These are phyloP conservation scores for Sympetrum striolatum DNA, from an alignment of 2,888 invertebrate genomes.

Conservation along the genomic window DNA sequence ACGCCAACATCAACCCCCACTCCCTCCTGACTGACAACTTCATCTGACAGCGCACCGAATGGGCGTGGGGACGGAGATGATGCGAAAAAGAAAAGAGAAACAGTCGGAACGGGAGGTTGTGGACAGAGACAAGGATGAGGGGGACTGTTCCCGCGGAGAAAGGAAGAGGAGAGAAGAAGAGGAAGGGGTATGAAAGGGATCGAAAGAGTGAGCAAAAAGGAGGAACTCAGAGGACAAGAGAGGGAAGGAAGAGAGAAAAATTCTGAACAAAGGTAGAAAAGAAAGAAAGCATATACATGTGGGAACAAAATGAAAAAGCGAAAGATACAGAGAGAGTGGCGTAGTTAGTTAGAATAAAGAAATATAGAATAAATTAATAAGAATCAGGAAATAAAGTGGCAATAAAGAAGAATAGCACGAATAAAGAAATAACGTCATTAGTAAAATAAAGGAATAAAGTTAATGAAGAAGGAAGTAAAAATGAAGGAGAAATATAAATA, in stretches of 20 bases:
- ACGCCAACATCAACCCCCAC: background rate
- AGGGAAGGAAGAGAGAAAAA: background rate
- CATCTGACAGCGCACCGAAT: background rate
- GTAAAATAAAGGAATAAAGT: too few relatives aligned
- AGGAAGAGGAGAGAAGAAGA: background rate
- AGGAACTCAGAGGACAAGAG: background rate
- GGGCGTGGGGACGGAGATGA: background rate
- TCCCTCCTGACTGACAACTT: background rate
- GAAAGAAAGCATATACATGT: background rate
- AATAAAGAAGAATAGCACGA: too few relatives aligned
- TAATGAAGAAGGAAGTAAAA: too few relatives aligned
- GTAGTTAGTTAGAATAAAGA: too few relatives aligned
- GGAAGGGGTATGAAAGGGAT: background rate
- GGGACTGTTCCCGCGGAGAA: background rate
- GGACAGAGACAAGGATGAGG: background rate
- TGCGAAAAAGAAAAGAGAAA: background rate
- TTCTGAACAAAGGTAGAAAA: background rate
- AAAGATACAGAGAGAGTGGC: too few relatives aligned
- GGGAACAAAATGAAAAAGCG: too few relatives aligned
- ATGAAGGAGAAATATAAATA: too few relatives aligned
- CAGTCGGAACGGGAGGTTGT: background rate
- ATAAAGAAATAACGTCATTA: too few relatives aligned
- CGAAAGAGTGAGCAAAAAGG: background rate
- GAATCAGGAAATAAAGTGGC: too few relatives aligned
- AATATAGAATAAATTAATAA: too few relatives aligned